A percentile compares a stretch with the other conserved stretches of the same genome.
These are phyloP conservation scores for Apamea anceps DNA, from an alignment of 2,888 invertebrate genomes.

Conservation along the genomic window DNA sequence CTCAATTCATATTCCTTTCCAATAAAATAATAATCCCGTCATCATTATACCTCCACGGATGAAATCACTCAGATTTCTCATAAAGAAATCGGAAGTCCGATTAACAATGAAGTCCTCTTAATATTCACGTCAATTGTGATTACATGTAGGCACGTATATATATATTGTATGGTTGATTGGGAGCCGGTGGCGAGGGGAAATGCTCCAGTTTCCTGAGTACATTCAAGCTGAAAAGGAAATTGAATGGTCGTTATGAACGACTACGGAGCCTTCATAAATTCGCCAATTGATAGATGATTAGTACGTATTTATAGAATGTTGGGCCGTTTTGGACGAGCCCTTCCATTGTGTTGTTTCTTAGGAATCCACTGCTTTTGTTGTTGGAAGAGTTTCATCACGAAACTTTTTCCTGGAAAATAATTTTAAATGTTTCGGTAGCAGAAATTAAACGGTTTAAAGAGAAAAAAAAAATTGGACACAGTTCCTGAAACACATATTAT, in stretches of 20 bases:
- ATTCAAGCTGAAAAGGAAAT: constrained; percentile 87
- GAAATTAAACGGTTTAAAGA: not conserved
- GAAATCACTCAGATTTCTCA: constrained; percentile 55
- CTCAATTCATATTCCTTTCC: constrained; percentile 19
- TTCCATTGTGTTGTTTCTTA: constrained; percentile 43
- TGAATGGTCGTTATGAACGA: constrained; percentile 86
- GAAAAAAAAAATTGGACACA: not conserved
- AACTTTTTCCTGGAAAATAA: not conserved
- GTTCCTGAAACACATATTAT: not conserved
- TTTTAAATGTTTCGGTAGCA: not conserved
- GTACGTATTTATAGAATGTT: constrained; percentile 74
- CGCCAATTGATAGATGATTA: constrained; percentile 81
- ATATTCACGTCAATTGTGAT: constrained; percentile 83
- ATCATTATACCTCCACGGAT: constrained; percentile 56
- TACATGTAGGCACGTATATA: constrained; percentile 66
- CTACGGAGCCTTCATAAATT: constrained; percentile 84
- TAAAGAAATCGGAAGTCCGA: constrained; percentile 66
- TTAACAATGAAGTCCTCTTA: constrained; percentile 77
- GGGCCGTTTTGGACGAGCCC: constrained; percentile 46
- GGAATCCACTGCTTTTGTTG: constrained; percentile 27
- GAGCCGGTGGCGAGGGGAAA: constrained; percentile 80
- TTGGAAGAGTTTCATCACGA: not conserved
- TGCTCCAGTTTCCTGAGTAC: constrained; percentile 85
- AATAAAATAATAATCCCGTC: constrained; percentile 43
- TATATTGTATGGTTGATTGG: constrained; percentile 83